Percentiles rank a stretch among this genome's conserved stretches.
Evolutionary conservation across 2,113 vertebrate species (phyloP).

Genomic region (Oncorhynchus masou): DNA sequence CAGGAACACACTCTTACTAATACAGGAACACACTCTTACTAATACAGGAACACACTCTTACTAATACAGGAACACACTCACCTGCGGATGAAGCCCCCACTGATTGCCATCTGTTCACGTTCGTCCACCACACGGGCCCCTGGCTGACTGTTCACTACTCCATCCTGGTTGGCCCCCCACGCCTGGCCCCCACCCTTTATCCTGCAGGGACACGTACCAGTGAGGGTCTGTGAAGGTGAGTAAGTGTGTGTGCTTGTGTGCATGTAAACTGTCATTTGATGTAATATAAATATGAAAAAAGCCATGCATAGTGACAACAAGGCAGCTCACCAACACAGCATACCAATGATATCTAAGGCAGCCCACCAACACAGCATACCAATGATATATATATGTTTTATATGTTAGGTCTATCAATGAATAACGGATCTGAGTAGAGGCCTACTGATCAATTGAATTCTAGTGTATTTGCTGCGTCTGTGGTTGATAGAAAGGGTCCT

Average conservation of each 20-base stretch:
- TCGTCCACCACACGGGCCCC: slow-evolving; percentile 94
- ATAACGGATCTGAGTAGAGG: slow-evolving; percentile 55
- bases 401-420: slow-evolving; percentile 35
- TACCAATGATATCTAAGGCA: background rate
- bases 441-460: slow-evolving; percentile 55
- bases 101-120: slow-evolving; percentile 99
- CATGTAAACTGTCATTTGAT: background rate
- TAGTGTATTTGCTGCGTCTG: background rate
- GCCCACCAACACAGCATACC: slow-evolving; percentile 39
- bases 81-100: slow-evolving; percentile 99
- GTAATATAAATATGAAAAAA: background rate
- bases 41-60: background rate
- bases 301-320: slow-evolving; percentile 25
- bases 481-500: no score
- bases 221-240: slow-evolving; percentile 57
- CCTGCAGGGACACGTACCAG: slow-evolving; percentile 79
- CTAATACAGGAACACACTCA: slow-evolving; percentile 51
- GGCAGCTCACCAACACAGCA: slow-evolving; percentile 41
- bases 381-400: slow-evolving; percentile 14
- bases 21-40: background rate
- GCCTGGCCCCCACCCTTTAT: slow-evolving; percentile 98
- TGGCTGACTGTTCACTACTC: slow-evolving; percentile 98
- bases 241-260: slow-evolving; percentile 21
- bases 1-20: background rate
- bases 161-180: slow-evolving; percentile 98